Conservation (phyloP, 2,113 vertebrate genomes). For the Hippocampus mohnikei region DNA sequence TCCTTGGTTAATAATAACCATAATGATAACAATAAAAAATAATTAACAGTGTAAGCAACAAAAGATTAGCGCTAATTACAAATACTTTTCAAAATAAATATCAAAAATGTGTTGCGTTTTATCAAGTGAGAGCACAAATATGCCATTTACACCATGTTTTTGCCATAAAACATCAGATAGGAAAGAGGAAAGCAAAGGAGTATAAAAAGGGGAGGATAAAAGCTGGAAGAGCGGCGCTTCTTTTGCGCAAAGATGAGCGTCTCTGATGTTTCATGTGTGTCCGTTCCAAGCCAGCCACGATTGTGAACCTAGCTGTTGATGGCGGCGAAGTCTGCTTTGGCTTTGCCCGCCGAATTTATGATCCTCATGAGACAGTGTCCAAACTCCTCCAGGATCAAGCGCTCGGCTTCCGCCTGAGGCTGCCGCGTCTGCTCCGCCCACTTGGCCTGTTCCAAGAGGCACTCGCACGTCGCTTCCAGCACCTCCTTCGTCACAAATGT, state of each 20-base stretch:
- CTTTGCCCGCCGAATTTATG: constrained; percentile 93
- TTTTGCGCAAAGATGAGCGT: background rate
- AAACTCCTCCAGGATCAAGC: constrained; percentile 96
- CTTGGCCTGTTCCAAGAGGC: constrained; percentile 90
- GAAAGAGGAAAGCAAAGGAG: constrained; percentile 8
- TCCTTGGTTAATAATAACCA: constrained; percentile 39
- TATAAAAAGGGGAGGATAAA: constrained; percentile 18
- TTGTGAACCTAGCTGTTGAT: constrained; percentile 83
- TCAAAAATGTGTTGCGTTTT: constrained; percentile 49
- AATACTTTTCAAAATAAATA: constrained; percentile 67
- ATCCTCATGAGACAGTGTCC: constrained; percentile 95
- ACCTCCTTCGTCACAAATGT: constrained; percentile 97
- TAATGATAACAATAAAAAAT: background rate
- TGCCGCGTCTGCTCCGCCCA: constrained; percentile 84
- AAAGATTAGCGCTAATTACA: constrained; percentile 51
- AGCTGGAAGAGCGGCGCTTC: background rate
- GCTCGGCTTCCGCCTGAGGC: constrained; percentile 83
- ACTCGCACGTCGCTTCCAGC: constrained; percentile 91
- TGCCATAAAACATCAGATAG: constrained; percentile 23
- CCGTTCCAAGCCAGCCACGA: constrained; percentile 5
- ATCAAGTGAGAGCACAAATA: constrained; percentile 51
- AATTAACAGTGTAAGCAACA: constrained; percentile 32
- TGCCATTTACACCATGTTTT: constrained; percentile 34
- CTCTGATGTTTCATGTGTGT: constrained; percentile 3
- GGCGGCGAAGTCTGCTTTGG: constrained; percentile 86